Evolutionary conservation across 2,797 vertebrate genomes (phyloP).

Genomic region (Myripristis jacobus): DNA sequence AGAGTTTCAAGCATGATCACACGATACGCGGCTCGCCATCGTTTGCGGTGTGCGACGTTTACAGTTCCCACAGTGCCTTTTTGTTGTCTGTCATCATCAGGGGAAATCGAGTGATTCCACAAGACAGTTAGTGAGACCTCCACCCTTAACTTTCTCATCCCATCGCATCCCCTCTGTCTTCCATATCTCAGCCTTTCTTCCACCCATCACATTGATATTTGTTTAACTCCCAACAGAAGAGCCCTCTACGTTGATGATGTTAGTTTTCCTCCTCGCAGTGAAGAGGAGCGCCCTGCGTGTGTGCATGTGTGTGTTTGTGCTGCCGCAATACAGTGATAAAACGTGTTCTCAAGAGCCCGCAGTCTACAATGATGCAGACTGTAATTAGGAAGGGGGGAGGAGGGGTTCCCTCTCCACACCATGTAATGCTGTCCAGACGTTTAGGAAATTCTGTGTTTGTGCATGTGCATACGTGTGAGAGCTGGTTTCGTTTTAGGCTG

Average conservation of each 20-base stretch:
- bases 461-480: conserved; percentile 52
- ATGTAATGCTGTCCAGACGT: conserved; percentile 76
- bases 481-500: conserved; percentile 70
- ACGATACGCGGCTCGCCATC: conserved; percentile 67
- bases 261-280: conserved; percentile 51
- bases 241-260: conserved; percentile 35
- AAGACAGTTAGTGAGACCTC: conserved; percentile 29
- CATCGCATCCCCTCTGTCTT: conserved; percentile 43
- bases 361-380: conserved; percentile 67
- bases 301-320: conserved; percentile 28
- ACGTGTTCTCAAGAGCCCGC: conserved; percentile 58
- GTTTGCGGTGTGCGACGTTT: conserved; percentile 71
- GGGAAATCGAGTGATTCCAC: conserved; percentile 59
- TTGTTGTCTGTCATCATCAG: conserved; percentile 67
- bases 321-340: conserved; percentile 67
- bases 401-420: conserved; percentile 58
- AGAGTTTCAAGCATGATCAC: conserved; percentile 67
- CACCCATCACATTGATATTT: conserved; percentile 57
- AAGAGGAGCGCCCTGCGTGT: too few relatives aligned
- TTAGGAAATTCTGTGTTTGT: conserved; percentile 56
- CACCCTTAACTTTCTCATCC: conserved; percentile 34
- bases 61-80: conserved; percentile 70
- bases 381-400: conserved; percentile 66
- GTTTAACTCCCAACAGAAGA: conserved; percentile 63
- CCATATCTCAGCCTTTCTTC: conserved; percentile 22